Conservation (phyloP, 2,888 invertebrate genomes). For the Linyphia triangularis region DNA sequence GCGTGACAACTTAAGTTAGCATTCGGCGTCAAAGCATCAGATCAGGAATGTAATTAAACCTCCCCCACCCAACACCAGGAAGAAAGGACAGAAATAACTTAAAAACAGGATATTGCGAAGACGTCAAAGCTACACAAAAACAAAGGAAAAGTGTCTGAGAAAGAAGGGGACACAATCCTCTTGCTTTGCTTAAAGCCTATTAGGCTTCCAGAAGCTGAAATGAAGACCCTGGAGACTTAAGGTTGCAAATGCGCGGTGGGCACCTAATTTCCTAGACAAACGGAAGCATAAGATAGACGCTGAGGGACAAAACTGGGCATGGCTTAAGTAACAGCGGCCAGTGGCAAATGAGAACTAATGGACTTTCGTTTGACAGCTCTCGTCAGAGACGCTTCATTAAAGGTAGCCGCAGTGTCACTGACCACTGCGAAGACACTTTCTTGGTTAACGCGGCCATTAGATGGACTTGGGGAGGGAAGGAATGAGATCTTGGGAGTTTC, state of each 20-base stretch:
- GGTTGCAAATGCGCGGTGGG: conserved; percentile 65
- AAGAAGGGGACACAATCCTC: neutral
- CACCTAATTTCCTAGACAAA: conserved; percentile 72
- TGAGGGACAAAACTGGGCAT: conserved; percentile 31
- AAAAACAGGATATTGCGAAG: conserved; percentile 68
- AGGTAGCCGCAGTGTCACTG: conserved; percentile 61
- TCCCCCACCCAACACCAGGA: neutral
- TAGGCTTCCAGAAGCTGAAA: conserved; percentile 37
- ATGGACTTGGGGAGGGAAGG: neutral
- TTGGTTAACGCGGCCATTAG: conserved; percentile 61
- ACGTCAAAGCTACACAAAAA: neutral
- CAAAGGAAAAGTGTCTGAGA: neutral
- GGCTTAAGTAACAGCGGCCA: conserved; percentile 60
- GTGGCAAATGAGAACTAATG: conserved; percentile 73
- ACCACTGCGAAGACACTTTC: conserved; percentile 52
- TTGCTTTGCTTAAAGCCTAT: conserved; percentile 71
- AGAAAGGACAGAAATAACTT: neutral
- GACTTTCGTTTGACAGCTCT: conserved; percentile 65
- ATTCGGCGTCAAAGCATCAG: neutral
- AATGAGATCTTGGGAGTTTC: too few species aligned
- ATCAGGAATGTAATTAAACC: neutral
- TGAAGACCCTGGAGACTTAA: conserved; percentile 35
- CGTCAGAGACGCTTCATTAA: conserved; percentile 69
- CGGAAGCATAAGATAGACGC: conserved; percentile 67
- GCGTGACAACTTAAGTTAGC: neutral